Conservation (phyloP, 1,140 invertebrate genomes). For the Formica exsecta region DNA sequence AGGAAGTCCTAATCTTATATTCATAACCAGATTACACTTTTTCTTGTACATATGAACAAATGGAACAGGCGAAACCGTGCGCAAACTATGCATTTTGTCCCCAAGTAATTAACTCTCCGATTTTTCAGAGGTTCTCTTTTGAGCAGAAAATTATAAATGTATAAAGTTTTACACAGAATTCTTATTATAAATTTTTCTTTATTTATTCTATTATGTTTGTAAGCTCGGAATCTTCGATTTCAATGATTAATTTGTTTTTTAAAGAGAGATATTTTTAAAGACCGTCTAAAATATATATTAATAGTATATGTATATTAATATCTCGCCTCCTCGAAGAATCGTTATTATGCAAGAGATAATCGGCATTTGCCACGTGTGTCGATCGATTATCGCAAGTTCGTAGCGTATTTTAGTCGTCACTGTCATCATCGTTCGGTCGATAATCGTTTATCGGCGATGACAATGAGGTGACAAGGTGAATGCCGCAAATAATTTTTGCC, state of each 20-base stretch:
- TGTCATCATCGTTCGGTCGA: conserved; percentile 32
- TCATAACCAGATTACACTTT: conserved; percentile 58
- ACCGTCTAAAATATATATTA: background rate
- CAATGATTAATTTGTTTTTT: background rate
- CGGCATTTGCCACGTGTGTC: conserved; percentile 26
- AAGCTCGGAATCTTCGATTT: background rate
- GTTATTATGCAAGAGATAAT: conserved; percentile 55
- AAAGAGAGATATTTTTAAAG: background rate
- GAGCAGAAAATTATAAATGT: background rate
- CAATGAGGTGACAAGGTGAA: background rate
- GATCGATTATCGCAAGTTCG: conserved; percentile 40
- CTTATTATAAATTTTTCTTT: background rate
- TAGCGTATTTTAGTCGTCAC: conserved; percentile 34
- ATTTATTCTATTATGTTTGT: background rate
- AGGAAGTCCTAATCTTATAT: conserved; percentile 53
- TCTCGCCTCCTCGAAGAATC: background rate
- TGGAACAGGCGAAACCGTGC: conserved; percentile 30
- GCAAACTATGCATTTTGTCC: conserved; percentile 10
- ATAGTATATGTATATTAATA: background rate
- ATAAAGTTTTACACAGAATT: background rate
- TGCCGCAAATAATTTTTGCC: conserved; percentile 27
- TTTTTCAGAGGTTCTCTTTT: background rate
- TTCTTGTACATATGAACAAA: conserved; percentile 18
- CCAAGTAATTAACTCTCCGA: background rate
- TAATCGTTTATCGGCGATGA: conserved; percentile 50